Conservation (phyloP, 2,888 invertebrate species). For the Gastrophysa polygoni region DNA sequence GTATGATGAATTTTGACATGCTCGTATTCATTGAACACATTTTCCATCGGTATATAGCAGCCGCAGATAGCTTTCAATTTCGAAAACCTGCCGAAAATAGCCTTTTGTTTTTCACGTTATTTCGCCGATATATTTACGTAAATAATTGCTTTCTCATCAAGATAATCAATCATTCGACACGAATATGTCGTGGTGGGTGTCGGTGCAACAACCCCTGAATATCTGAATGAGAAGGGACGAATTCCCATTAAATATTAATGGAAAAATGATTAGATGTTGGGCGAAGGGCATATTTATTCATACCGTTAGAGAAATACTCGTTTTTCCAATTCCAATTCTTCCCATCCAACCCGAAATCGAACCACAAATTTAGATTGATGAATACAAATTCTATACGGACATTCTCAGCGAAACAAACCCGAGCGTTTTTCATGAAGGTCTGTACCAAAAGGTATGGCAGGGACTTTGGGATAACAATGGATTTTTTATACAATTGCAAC, state of each 20-base stretch:
- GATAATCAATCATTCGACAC: slow-evolving; percentile 36
- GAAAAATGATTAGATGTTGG: slow-evolving; percentile 11
- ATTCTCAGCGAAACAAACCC: neutral
- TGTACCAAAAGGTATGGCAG: too few species aligned
- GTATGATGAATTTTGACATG: neutral
- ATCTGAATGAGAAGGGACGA: slow-evolving; percentile 2
- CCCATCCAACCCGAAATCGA: neutral
- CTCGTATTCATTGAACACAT: neutral
- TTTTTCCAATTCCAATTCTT: neutral
- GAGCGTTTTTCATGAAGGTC: too few species aligned
- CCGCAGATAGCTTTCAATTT: neutral
- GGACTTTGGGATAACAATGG: too few species aligned
- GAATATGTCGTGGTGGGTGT: slow-evolving; percentile 29
- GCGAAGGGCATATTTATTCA: neutral
- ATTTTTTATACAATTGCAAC: too few species aligned
- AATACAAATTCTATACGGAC: neutral
- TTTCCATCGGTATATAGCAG: neutral
- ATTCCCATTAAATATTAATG: slow-evolving; percentile 13
- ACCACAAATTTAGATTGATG: neutral
- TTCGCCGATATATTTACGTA: slow-evolving; percentile 30
- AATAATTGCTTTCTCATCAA: slow-evolving; percentile 36
- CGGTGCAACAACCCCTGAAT: slow-evolving; percentile 4
- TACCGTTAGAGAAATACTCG: neutral
- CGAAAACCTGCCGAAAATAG: slow-evolving; percentile 6
- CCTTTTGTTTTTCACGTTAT: slow-evolving; percentile 30